phyloP scores from a whole-genome alignment of 1,140 invertebrate genomes.

The Saccostrea echinata region DNA sequence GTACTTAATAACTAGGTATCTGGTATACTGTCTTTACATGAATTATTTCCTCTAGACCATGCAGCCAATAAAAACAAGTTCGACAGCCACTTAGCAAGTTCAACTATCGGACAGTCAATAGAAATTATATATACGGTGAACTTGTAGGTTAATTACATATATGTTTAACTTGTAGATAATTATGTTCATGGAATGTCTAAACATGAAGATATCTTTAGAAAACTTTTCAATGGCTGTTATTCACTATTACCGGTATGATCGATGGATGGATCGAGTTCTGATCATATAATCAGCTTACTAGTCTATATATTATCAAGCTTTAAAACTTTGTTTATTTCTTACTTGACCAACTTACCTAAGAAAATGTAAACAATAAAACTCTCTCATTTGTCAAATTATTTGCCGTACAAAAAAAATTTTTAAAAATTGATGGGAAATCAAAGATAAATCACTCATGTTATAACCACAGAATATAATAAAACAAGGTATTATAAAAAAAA shows the following conservation, averaged over 20 bases:
- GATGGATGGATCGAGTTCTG: not conserved
- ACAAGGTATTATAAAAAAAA: not conserved
- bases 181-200: not conserved
- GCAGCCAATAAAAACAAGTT: not conserved
- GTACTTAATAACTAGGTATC: not conserved
- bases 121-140: not conserved
- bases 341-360: not conserved
- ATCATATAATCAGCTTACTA: too few relatives aligned
- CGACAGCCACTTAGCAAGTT: not conserved
- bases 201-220: not conserved
- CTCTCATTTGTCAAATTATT: too few relatives aligned
- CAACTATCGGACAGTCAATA: constrained; percentile 27
- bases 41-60: not conserved
- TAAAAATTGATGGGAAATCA: too few relatives aligned
- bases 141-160: not conserved
- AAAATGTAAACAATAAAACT: too few relatives aligned
- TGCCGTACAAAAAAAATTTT: too few relatives aligned
- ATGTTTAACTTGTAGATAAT: not conserved
- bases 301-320: too few relatives aligned
- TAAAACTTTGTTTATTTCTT: not conserved
- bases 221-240: not conserved
- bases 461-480: not conserved
- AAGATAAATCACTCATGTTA: not conserved
- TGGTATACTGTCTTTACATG: not conserved
- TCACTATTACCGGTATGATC: not conserved